A percentile compares a stretch with the other conserved stretches of the same genome.
These are phyloP conservation scores for Melopsittacus undulatus DNA, from an alignment of 2,797 vertebrate species.

Conservation along the genomic window DNA sequence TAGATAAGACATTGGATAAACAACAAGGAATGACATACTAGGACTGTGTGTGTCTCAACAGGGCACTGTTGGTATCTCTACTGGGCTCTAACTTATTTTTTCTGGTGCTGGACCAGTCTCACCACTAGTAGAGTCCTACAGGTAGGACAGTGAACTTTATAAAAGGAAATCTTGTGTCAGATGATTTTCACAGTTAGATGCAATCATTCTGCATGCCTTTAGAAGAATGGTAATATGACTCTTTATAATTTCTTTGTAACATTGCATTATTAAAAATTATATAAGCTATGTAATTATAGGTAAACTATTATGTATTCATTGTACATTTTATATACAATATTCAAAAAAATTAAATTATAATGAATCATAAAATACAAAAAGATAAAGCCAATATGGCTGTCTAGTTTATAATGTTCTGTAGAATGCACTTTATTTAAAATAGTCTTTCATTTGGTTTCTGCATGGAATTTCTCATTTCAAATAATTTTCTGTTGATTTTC, in stretches of 20 bases:
- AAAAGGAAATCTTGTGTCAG: background rate
- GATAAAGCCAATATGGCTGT: background rate
- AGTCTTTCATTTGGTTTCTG: background rate
- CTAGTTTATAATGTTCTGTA: background rate
- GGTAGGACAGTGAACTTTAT: background rate
- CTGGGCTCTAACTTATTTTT: background rate
- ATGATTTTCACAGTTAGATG: background rate
- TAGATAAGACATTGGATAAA: background rate
- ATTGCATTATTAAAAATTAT: background rate
- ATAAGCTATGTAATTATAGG: background rate
- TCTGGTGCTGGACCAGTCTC: fast-evolving
- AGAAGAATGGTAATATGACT: background rate
- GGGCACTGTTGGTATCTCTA: background rate
- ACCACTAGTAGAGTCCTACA: background rate
- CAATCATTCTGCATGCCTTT: background rate
- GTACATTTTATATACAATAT: background rate
- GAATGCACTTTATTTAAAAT: background rate
- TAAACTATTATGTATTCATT: background rate
- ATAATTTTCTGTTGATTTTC: background rate
- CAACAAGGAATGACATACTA: background rate
- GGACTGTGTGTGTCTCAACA: background rate
- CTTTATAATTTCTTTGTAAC: background rate
- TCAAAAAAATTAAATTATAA: background rate
- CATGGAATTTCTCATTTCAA: background rate
- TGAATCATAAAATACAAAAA: background rate